These are phyloP conservation scores for Eupithecia inturbata DNA, from an alignment of 2,888 invertebrate species.

Conservation along the genomic window DNA sequence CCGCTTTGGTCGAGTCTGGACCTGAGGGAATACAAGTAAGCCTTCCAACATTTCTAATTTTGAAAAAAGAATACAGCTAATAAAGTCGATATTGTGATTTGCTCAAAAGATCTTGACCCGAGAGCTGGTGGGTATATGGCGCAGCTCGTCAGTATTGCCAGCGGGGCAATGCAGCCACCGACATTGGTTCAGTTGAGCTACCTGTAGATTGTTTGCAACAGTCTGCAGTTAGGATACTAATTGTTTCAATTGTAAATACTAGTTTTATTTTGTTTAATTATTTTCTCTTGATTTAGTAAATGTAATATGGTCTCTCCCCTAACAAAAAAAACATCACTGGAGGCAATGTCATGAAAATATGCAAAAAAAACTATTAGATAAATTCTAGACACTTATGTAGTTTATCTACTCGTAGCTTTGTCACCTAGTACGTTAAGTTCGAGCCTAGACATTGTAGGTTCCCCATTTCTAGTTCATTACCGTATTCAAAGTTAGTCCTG, in stretches of 20 bases:
- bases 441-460: constrained; percentile 14
- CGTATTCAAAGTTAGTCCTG: constrained; percentile 36
- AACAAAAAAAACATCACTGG: neutral
- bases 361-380: neutral
- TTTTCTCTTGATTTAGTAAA: no score
- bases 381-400: neutral
- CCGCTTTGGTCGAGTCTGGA: no score
- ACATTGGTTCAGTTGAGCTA: no score
- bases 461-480: constrained; percentile 34
- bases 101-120: neutral
- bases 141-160: no score
- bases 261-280: no score
- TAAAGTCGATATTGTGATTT: neutral
- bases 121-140: no score
- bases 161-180: no score
- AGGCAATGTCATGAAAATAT: neutral
- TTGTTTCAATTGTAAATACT: no score
- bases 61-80: neutral
- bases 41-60: no score
- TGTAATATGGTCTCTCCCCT: no score
- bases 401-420: neutral
- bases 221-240: no score
- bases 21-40: neutral
- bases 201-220: no score
- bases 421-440: neutral